Evolutionary conservation across 2,888 invertebrate species (phyloP).

Genomic region (Alentia gelatinosa): DNA sequence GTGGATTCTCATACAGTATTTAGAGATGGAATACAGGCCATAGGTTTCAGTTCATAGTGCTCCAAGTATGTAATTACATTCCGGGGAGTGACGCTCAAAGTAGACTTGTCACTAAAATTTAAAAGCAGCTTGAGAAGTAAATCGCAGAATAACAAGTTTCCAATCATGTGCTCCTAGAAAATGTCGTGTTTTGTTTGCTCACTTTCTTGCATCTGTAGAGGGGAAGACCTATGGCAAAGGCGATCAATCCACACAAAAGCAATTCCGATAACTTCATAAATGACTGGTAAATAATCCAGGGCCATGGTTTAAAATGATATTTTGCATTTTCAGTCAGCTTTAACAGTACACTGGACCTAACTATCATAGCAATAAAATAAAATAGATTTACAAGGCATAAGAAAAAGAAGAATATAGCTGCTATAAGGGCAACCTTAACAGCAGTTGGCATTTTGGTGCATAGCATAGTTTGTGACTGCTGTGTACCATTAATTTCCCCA

Average conservation of each 20-base stretch:
- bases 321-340: not conserved
- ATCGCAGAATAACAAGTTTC: too few species aligned
- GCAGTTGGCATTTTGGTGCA: not conserved
- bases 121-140: too few species aligned
- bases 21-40: too few species aligned
- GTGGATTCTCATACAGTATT: too few species aligned
- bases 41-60: too few species aligned
- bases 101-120: too few species aligned
- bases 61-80: too few species aligned
- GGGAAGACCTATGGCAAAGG: not conserved
- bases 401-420: not conserved
- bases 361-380: not conserved
- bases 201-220: not conserved
- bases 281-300: slow-evolving; percentile 13
- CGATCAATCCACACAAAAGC: not conserved
- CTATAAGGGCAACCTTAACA: not conserved
- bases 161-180: too few species aligned
- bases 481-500: not conserved
- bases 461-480: not conserved
- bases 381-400: not conserved
- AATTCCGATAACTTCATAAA: not conserved
- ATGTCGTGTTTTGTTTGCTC: too few species aligned
- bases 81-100: too few species aligned
- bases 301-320: not conserved
- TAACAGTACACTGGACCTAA: not conserved